Evolutionary conservation across 2,797 vertebrate species (phyloP).

Genomic region (Rhincodon typus): DNA sequence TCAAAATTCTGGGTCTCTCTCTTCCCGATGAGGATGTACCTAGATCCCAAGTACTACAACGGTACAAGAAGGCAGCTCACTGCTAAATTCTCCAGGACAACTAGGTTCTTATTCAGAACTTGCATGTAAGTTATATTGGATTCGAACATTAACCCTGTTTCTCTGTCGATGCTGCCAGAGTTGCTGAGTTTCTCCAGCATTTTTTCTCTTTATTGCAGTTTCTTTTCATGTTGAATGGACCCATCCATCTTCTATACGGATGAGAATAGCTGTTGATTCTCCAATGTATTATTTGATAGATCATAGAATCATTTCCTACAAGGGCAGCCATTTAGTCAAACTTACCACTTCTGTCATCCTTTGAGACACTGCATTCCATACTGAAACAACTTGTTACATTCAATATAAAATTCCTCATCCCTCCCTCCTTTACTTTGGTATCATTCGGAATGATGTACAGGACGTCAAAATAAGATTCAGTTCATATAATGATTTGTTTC

Average conservation of each 20-base stretch:
- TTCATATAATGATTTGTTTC: background rate
- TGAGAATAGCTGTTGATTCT: background rate
- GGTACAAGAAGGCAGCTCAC: too few relatives aligned
- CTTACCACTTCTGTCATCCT: background rate
- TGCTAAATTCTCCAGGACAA: too few relatives aligned
- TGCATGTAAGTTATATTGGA: too few relatives aligned
- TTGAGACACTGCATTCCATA: background rate
- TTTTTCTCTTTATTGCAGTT: too few relatives aligned
- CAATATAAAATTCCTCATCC: background rate
- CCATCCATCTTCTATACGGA: background rate
- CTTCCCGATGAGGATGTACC: too few relatives aligned
- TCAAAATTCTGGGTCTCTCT: too few relatives aligned
- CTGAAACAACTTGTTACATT: background rate
- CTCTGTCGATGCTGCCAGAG: too few relatives aligned
- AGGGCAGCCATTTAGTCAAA: background rate
- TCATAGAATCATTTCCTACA: background rate
- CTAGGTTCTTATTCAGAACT: too few relatives aligned
- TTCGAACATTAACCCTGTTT: too few relatives aligned
- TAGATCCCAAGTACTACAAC: too few relatives aligned
- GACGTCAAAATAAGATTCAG: background rate
- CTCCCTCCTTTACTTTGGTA: background rate
- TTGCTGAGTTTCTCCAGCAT: background rate
- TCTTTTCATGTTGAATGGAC: too few relatives aligned
- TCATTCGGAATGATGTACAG: background rate
- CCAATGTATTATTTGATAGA: background rate